Percentiles rank a stretch among this genome's conserved stretches.
These are phyloP conservation scores for Lepidotrigona ventralis DNA, from an alignment of 1,140 invertebrate genomes.

Conservation along the genomic window DNA sequence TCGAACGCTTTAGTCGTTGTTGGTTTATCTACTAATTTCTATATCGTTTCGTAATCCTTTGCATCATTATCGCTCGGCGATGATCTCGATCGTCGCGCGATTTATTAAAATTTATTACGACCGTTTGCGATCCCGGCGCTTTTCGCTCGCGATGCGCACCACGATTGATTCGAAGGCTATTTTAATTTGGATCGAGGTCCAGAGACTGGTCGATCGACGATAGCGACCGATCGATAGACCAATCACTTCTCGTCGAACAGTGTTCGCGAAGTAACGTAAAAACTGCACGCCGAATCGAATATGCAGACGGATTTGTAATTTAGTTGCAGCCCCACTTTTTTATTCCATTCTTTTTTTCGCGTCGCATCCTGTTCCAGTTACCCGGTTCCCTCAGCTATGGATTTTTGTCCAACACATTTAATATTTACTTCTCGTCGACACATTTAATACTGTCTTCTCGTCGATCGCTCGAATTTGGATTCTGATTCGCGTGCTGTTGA, in stretches of 20 bases:
- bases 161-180: not conserved
- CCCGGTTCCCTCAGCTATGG: not conserved
- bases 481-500: not conserved
- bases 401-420: slow-evolving; percentile 21
- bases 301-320: slow-evolving; percentile 6
- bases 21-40: slow-evolving; percentile 15
- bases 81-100: no score
- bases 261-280: not conserved
- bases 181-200: not conserved
- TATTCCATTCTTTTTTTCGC: not conserved
- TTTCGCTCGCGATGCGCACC: not conserved
- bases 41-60: no score
- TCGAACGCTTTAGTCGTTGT: not conserved
- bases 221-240: not conserved
- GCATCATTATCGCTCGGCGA: slow-evolving; percentile 4
- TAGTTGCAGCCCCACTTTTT: slow-evolving; percentile 7
- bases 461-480: not conserved
- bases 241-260: not conserved
- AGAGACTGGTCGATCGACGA: not conserved
- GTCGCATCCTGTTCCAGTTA: no score
- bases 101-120: slow-evolving; percentile 6
- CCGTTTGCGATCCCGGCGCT: not conserved
- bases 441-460: slow-evolving; percentile 15
- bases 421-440: slow-evolving; percentile 13
- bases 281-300: not conserved